These are phyloP conservation scores for Scaptodrosophila lebanonensis DNA, from an alignment of 1,140 invertebrate genomes.

Conservation along the genomic window DNA sequence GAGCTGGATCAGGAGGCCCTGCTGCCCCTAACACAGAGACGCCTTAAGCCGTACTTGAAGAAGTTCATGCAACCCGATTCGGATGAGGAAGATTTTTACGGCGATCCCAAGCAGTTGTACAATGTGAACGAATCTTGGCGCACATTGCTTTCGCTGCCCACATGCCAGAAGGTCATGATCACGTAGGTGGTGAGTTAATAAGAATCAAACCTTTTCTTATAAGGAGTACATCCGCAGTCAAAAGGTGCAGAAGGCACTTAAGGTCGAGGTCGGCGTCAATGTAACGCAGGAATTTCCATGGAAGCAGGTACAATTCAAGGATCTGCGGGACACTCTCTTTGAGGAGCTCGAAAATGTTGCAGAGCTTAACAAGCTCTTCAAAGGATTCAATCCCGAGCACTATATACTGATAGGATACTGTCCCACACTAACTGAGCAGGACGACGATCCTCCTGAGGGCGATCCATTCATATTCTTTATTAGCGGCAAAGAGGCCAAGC, in stretches of 20 bases:
- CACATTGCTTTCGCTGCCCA: conserved; percentile 43
- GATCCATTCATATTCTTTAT: conserved; percentile 82
- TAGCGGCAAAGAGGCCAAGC: conserved; percentile 77
- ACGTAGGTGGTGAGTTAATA: conserved; percentile 33
- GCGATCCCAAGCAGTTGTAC: conserved; percentile 32
- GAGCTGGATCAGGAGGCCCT: no score
- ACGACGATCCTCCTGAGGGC: conserved; percentile 80
- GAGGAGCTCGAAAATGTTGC: conserved; percentile 77
- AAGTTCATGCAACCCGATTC: conserved; percentile 51
- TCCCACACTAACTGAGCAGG: conserved; percentile 80
- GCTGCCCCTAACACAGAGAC: background rate
- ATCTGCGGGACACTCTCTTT: conserved; percentile 81
- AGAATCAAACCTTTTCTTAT: background rate
- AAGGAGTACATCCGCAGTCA: conserved; percentile 11
- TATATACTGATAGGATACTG: conserved; percentile 84
- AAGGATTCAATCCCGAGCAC: conserved; percentile 77
- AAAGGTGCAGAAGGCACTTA: conserved; percentile 76
- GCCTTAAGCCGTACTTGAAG: conserved; percentile 38
- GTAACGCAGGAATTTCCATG: conserved; percentile 86
- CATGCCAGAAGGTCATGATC: conserved; percentile 63
- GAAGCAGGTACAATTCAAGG: conserved; percentile 81
- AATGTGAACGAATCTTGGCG: conserved; percentile 63
- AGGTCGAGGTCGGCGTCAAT: conserved; percentile 79
- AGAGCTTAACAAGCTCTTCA: conserved; percentile 78
- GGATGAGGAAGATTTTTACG: conserved; percentile 41